Base-by-base conservation (phyloP, 2,113 vertebrate species). In the Scalopus aquaticus region DNA sequence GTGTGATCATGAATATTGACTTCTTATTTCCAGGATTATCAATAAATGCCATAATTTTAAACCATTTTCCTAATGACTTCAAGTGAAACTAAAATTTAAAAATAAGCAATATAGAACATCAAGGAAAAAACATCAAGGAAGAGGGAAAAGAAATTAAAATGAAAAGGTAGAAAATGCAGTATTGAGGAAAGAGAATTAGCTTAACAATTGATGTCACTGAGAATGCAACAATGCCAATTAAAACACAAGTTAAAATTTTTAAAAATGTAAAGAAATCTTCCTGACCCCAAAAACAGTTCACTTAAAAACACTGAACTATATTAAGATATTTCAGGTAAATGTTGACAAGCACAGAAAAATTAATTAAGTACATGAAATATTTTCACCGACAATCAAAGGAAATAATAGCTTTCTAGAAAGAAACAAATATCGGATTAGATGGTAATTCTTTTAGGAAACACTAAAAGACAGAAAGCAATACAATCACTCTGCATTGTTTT, bases 301-400 rank as follows among this genome's bases (percentile, higher is more conserved):
- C 12, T 88, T 72, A 39, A 94, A 64, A 82, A 64, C 5, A 88
- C 0, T 80, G 7, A 88, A 76, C 37, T 73, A 8, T 39, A 37
- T 81, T 79, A 62, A 94, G 2, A 58, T 77, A 83, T 67, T 87
- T 93, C 11, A 79, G 49, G 32, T 74, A 87, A 90, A 70, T 84
- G 9, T 83, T 39, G 42, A 83, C 26, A 89, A 81, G 46, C 10
- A 28, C 6, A 76, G 65, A 78, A 89, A 80, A 51, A 64, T 22
- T 87, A 82, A 93, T 67, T 82, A 58, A 88, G 42, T 49, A 44
- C 51, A 85, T 49, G 7, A 83, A 79, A 88, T 49, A 77, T 22
- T 26, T 94, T 85, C 30, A 35, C 10, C 37, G 32, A 26, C 32
- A 54, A 90, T 19, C 10, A 35, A 80, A 79, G 30, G 15, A 78